phyloP scores from a whole-genome alignment of 2,797 vertebrate species.

The Eidolon dupreanum region DNA sequence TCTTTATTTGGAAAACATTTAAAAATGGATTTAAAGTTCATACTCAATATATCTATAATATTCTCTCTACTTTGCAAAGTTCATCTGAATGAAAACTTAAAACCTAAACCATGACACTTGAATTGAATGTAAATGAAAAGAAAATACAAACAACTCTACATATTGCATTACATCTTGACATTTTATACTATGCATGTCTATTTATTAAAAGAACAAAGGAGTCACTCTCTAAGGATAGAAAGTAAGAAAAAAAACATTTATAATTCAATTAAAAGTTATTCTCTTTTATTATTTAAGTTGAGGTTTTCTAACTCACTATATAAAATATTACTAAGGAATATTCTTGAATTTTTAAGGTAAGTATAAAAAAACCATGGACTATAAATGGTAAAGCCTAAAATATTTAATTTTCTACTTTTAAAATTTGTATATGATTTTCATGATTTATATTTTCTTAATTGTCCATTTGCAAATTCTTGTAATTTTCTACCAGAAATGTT shows the following conservation, averaged over 20 bases:
- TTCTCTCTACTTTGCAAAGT: neutral
- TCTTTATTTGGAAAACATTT: constrained; percentile 45
- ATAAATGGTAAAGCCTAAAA: neutral
- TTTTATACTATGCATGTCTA: neutral
- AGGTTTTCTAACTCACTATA: neutral
- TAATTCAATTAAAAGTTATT: neutral
- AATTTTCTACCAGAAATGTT: neutral
- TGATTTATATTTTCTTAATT: neutral
- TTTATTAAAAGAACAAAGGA: neutral
- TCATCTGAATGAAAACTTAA: neutral
- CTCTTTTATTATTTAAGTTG: neutral
- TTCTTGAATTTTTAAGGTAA: neutral
- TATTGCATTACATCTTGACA: neutral
- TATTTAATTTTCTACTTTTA: neutral
- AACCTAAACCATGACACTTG: neutral
- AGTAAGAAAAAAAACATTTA: neutral
- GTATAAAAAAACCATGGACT: neutral
- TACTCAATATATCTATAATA: neutral
- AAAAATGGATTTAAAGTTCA: neutral
- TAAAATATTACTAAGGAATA: neutral
- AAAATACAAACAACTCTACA: neutral
- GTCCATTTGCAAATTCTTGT: neutral
- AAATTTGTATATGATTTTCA: neutral
- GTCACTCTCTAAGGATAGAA: neutral
- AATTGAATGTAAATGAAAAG: neutral